Conservation (phyloP, 2,113 vertebrate genomes). For the Lynx canadensis region DNA sequence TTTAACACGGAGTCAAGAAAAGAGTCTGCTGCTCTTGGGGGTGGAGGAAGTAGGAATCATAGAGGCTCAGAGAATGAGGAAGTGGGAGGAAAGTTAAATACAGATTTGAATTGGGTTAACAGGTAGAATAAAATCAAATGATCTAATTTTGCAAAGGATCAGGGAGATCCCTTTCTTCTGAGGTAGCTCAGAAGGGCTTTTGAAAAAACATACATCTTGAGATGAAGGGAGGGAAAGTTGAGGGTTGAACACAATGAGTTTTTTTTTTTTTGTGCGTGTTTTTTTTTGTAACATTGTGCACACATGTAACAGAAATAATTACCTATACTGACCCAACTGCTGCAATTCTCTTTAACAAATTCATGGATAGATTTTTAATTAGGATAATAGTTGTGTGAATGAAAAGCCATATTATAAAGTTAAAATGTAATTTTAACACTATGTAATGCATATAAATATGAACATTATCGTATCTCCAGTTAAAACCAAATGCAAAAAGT, state of each 20-base stretch:
- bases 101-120: background rate
- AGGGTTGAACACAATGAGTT: background rate
- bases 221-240: background rate
- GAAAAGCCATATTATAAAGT: constrained; percentile 11
- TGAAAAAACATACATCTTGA: constrained; percentile 41
- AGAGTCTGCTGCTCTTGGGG: background rate
- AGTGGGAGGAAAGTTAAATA: constrained; percentile 21
- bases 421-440: constrained; percentile 12
- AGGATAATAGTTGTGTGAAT: background rate
- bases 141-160: constrained; percentile 31
- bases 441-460: background rate
- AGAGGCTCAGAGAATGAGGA: background rate
- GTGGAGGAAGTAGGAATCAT: background rate
- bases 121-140: constrained; percentile 18
- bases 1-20: constrained; percentile 14
- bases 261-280: background rate
- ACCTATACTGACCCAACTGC: background rate
- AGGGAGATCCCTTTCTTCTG: background rate
- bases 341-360: constrained; percentile 18
- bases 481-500: constrained; percentile 29
- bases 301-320: background rate
- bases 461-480: background rate
- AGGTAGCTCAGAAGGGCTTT: background rate
- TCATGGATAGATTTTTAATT: background rate
- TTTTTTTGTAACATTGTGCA: background rate